Evolutionary conservation across 2,113 vertebrate species (phyloP), one percentile per base, ranked within the genome.

Genomic region (Sapajus apella): DNA sequence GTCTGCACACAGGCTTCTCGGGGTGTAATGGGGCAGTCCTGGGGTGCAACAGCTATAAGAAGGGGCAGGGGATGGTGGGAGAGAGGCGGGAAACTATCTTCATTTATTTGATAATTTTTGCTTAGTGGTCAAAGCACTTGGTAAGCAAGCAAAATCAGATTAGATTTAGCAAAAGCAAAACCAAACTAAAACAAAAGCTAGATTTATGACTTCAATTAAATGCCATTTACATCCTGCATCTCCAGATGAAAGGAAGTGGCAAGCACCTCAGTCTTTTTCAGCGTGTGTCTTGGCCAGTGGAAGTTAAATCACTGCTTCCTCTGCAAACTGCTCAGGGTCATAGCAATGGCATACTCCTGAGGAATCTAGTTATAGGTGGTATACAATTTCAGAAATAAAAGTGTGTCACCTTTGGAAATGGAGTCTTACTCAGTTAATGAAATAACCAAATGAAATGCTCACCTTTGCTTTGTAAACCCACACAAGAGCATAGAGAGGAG

Each of bases 161-260:
- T 96, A 87, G 95, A 97, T 97, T 72, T 96, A 97, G 97, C 97
- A 92, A 97, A 58, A 79, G 81, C 77, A 97, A 92, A 98, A 96
- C 82, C 95, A 90, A 97, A 96, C 88, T 82, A 87, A 98, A 97
- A 84, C 94, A 97, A 94, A 95, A 73, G 91, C 97, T 85, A 55
- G 58, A 97, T 98, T 98, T 98, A 82, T 88, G 96, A 97, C 91
- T 97, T 85, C 82, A 92, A 96, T 95, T 94, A 96, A 92, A 55
- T 40, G 52, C 25, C 25, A 1, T 91, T 95, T 93, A 72, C 3
- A 12, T 88, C 56, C 23, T 58, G 66, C 52, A 25, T 95, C 79
- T 96, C 77, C 88, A 77, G 88, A 96, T 52, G 50, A 92, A 94
- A 90, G 55, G 45, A 81, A 25, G 68, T 61, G 55, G 50, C 40